Evolutionary conservation across 2,888 invertebrate species (phyloP).

Genomic region (Micropterix aruncella): DNA sequence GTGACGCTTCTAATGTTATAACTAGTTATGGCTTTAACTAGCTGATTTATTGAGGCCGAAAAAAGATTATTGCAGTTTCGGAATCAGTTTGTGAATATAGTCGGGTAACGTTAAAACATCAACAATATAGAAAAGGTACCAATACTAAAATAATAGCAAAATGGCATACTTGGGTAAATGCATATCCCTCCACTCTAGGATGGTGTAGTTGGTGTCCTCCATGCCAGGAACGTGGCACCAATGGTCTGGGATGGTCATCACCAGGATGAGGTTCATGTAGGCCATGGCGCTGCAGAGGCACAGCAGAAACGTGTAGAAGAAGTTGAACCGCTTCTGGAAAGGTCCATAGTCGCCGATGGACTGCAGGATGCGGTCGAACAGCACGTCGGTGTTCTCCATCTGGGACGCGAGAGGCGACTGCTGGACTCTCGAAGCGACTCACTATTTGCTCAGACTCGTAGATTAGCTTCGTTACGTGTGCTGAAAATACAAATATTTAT

Average conservation of each 20-base stretch:
- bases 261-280: conserved; percentile 37
- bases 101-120: too few relatives aligned
- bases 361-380: conserved; percentile 36
- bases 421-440: too few relatives aligned
- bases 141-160: conserved; percentile 2
- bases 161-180: conserved; percentile 35
- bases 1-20: too few relatives aligned
- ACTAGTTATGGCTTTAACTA: not conserved
- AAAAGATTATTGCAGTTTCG: too few relatives aligned
- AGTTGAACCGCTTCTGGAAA: conserved; percentile 35
- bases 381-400: conserved; percentile 18
- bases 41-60: too few relatives aligned
- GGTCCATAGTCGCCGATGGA: conserved; percentile 35
- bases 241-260: conserved; percentile 39
- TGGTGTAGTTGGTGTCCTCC: conserved; percentile 24
- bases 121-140: not conserved
- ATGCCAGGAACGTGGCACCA: conserved; percentile 41
- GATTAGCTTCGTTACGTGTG: too few relatives aligned
- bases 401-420: too few relatives aligned
- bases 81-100: too few relatives aligned
- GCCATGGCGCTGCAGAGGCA: conserved; percentile 32
- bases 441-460: too few relatives aligned
- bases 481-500: too few relatives aligned
- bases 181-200: conserved; percentile 32
- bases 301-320: conserved; percentile 30